Evolutionary conservation across 2,888 invertebrate species (phyloP).

Genomic region (Myopa testacea): DNA sequence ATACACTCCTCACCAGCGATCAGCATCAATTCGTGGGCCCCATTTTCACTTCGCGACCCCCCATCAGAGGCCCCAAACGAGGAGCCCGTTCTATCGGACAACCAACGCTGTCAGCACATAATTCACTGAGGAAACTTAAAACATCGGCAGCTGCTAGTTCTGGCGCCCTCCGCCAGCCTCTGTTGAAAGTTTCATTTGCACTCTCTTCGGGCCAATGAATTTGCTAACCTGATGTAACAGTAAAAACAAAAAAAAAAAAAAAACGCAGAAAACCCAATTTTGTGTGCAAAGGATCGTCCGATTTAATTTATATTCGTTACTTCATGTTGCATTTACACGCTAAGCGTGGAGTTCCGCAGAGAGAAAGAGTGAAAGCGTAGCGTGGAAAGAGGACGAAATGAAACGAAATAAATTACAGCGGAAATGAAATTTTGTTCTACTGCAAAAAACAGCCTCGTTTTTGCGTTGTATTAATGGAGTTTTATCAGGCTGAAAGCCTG

Average conservation of each 20-base stretch:
- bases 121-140: too few relatives aligned
- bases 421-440: not conserved
- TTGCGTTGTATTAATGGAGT: not conserved
- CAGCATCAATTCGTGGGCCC: too few relatives aligned
- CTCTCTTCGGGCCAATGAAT: slow-evolving; percentile 6
- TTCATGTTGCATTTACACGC: not conserved
- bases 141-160: too few relatives aligned
- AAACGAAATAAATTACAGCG: not conserved
- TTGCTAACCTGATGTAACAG: slow-evolving; percentile 1
- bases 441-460: not conserved
- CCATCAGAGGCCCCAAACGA: too few relatives aligned
- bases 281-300: slow-evolving; percentile 10
- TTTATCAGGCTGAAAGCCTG: not conserved
- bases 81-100: too few relatives aligned
- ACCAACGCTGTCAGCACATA: too few relatives aligned
- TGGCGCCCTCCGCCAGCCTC: not conserved
- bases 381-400: not conserved
- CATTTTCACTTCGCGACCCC: too few relatives aligned
- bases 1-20: too few relatives aligned
- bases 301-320: slow-evolving; percentile 10
- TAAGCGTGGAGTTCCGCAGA: not conserved
- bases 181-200: not conserved
- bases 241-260: too few relatives aligned
- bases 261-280: not conserved
- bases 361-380: not conserved